Percentiles rank a stretch among this genome's conserved stretches.
These are phyloP conservation scores for Neodiprion virginianus DNA, from an alignment of 1,140 invertebrate species.

Conservation along the genomic window DNA sequence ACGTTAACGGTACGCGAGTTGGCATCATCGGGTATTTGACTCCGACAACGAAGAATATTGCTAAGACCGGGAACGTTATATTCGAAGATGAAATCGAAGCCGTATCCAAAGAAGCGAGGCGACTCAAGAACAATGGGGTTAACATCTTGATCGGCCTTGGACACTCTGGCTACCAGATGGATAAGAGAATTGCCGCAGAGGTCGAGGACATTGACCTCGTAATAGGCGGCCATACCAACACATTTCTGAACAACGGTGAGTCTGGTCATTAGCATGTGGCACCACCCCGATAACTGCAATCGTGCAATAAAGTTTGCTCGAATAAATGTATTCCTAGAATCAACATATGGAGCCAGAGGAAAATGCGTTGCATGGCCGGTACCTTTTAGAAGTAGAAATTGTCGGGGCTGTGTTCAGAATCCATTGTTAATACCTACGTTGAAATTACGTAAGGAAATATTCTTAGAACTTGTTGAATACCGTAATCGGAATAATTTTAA, in stretches of 20 bases:
- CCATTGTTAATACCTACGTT: too few species aligned
- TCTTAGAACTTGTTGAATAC: too few species aligned
- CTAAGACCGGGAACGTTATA: slow-evolving; percentile 64
- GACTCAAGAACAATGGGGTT: slow-evolving; percentile 68
- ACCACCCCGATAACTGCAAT: too few species aligned
- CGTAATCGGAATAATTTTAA: too few species aligned
- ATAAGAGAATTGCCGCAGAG: slow-evolving; percentile 74
- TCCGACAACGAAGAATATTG: slow-evolving; percentile 73
- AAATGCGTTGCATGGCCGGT: too few species aligned
- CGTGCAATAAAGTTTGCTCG: too few species aligned
- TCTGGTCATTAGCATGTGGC: too few species aligned
- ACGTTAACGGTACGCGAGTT: slow-evolving; percentile 68
- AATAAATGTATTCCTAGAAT: too few species aligned
- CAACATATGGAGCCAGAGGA: too few species aligned
- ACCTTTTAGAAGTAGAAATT: too few species aligned
- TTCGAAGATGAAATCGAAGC: slow-evolving; percentile 74
- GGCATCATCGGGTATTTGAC: slow-evolving; percentile 86
- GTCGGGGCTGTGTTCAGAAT: too few species aligned
- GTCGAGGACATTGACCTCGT: slow-evolving; percentile 82
- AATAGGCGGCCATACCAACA: slow-evolving; percentile 82
- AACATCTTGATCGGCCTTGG: slow-evolving; percentile 84
- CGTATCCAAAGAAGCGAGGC: slow-evolving; percentile 68
- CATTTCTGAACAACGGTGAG: slow-evolving; percentile 77
- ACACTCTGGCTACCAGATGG: slow-evolving; percentile 78
- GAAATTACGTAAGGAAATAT: too few species aligned